These are phyloP conservation scores for Oxyura jamaicensis DNA, from an alignment of 2,113 vertebrate genomes.

Conservation along the genomic window DNA sequence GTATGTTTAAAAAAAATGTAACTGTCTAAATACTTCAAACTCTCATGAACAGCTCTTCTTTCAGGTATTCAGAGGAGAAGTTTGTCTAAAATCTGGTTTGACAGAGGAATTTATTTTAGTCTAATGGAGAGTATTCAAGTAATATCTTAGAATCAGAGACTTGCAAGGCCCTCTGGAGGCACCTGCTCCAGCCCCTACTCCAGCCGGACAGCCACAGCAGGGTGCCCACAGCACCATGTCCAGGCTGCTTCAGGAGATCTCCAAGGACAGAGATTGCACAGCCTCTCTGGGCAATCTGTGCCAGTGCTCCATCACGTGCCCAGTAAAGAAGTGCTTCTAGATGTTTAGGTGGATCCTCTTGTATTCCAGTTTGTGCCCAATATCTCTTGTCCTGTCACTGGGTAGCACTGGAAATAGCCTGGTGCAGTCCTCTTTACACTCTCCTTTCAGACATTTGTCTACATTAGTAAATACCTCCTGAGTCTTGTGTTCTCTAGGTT, in stretches of 20 bases:
- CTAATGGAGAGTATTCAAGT: neutral
- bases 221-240: fast-evolving
- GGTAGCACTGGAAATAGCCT: neutral
- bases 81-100: neutral
- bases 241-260: neutral
- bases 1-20: neutral
- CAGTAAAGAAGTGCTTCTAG: neutral
- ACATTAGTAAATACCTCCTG: neutral
- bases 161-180: fast-evolving
- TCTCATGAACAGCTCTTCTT: neutral
- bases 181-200: neutral
- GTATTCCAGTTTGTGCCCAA: neutral
- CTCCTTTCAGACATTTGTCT: neutral
- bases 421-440: neutral
- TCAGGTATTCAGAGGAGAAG: neutral
- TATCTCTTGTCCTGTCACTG: neutral
- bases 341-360: neutral
- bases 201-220: neutral
- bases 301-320: neutral
- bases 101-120: neutral
- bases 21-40: neutral
- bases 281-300: neutral
- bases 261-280: neutral
- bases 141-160: neutral
- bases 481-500: neutral